These are phyloP conservation scores for Phymastichus coffea DNA, from an alignment of 1,140 invertebrate genomes.

Conservation along the genomic window DNA sequence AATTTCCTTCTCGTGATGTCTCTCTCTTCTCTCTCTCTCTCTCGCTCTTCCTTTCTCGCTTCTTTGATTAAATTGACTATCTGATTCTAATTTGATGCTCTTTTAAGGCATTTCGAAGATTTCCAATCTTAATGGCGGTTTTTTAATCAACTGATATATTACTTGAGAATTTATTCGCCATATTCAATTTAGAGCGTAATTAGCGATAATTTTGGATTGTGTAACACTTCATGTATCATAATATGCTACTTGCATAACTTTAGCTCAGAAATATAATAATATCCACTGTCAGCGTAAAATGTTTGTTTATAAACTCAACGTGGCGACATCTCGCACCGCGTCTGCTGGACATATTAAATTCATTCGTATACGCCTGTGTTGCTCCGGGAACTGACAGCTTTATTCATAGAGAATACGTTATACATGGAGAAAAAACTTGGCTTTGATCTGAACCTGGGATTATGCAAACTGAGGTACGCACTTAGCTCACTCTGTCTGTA, in stretches of 20 bases:
- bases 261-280: background rate
- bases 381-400: conserved; percentile 7
- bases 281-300: background rate
- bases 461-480: conserved; percentile 33
- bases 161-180: too few species aligned
- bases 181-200: too few species aligned
- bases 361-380: background rate
- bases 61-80: too few species aligned
- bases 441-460: conserved; percentile 45
- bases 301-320: conserved; percentile 6
- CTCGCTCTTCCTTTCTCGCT: too few species aligned
- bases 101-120: too few species aligned
- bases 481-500: background rate
- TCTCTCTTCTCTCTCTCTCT: too few species aligned
- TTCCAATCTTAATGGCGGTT: too few species aligned
- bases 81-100: too few species aligned
- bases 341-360: conserved; percentile 7
- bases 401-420: conserved; percentile 45
- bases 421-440: conserved; percentile 20
- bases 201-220: too few species aligned
- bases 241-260: background rate
- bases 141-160: too few species aligned
- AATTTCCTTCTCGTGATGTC: too few species aligned
- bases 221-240: too few species aligned
- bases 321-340: background rate